Evolutionary conservation across 2,888 invertebrate genomes (phyloP), one percentile per base, ranked within the genome.

Genomic region (Augiades crinisus): DNA sequence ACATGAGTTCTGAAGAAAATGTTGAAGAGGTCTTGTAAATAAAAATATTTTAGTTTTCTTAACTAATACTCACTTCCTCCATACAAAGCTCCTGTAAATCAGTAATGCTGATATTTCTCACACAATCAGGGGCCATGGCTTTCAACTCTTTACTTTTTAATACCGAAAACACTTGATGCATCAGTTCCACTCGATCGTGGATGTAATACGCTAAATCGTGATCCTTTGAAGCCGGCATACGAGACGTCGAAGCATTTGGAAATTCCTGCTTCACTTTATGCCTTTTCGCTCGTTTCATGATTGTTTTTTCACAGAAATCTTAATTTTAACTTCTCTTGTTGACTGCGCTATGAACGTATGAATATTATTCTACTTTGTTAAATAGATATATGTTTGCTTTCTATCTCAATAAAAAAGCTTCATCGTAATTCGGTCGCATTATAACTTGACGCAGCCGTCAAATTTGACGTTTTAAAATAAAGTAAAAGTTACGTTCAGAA

Each of bases 1-100:
- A n/a, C n/a, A n/a, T n/a, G n/a, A n/a, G n/a, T n/a, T n/a, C n/a
- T n/a, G n/a, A n/a, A n/a, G n/a, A n/a, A n/a, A n/a, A n/a, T n/a
- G n/a, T n/a, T n/a, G n/a, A n/a, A n/a, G n/a, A n/a, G n/a, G n/a
- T n/a, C n/a, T 10, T 38, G 10, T 8, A 3, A 5, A 2, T 22
- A 22, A 22, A 22, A 2, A 22, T 22, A 10, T 1, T n/a, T n/a
- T n/a, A n/a, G n/a, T n/a, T n/a, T n/a, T n/a, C n/a, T n/a, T n/a
- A n/a, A n/a, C n/a, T n/a, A 17, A 14, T 27, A 22, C 57, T 53
- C 41, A 92, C 88, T 78, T 92, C 93, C 61, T 92, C 92, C 0
- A 92, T 77, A 54, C 92, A 92, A 0, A 91, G 71, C 58, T 92
- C 92, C 63, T 92, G 90, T 12, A 92, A 73, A 61, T 92, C 91